Percentiles rank a stretch among this genome's conserved stretches.
Evolutionary conservation across 2,888 invertebrate genomes (phyloP).

Genomic region (Ochlodes sylvanus): DNA sequence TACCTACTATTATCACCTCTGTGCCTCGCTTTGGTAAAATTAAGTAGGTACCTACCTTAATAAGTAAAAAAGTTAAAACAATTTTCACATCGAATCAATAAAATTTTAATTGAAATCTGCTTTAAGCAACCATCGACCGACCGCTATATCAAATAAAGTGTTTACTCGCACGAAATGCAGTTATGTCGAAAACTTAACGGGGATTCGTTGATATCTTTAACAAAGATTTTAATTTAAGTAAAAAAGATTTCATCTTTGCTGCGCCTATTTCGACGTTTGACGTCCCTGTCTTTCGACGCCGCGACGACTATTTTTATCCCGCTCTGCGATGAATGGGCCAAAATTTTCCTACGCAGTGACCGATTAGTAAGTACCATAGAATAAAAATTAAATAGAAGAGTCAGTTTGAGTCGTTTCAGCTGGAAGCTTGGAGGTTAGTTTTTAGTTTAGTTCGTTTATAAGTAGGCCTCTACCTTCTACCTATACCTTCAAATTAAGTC

Average conservation of each 20-base stretch:
- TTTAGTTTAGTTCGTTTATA: too few relatives aligned
- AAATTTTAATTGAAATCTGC: too few relatives aligned
- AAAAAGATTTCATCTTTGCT: constrained; percentile 10
- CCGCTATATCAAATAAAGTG: neutral
- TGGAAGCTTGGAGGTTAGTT: too few relatives aligned
- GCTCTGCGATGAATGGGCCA: constrained; percentile 24
- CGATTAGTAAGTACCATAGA: constrained; percentile 7
- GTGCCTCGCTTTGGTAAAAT: too few relatives aligned
- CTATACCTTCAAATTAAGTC: too few relatives aligned
- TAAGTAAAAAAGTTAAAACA: too few relatives aligned
- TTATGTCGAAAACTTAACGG: constrained; percentile 13
- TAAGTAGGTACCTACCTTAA: too few relatives aligned
- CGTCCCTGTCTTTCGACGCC: neutral
- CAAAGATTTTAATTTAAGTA: constrained; percentile 18
- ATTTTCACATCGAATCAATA: too few relatives aligned
- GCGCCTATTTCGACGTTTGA: constrained; percentile 9
- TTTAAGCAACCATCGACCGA: neutral
- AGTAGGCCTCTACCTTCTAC: too few relatives aligned
- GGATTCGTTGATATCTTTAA: constrained; percentile 1
- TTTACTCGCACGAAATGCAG: neutral
- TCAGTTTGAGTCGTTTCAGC: too few relatives aligned
- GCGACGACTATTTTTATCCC: constrained; percentile 1
- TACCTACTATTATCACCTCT: too few relatives aligned
- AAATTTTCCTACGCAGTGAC: constrained; percentile 25
- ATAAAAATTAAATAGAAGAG: neutral